Evolutionary conservation across 2,113 vertebrate species (phyloP), one percentile per base, ranked within the genome.

Genomic region (Uropsilus gracilis): DNA sequence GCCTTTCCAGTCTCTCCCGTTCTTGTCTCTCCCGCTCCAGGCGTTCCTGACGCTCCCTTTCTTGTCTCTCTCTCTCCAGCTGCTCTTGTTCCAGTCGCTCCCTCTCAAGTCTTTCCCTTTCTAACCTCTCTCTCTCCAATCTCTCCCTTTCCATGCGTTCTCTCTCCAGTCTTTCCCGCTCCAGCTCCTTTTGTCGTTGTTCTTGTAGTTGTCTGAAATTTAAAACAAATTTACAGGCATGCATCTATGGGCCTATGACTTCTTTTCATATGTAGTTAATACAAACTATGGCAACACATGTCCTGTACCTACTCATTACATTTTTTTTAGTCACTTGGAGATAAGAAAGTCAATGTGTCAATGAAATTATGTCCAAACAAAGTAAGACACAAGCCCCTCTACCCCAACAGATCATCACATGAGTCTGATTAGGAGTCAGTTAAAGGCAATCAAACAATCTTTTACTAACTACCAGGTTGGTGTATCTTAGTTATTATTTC

Each of bases 361-460:
- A 98, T 98, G 96, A 99, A 99, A 0, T 97, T 95, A 96, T 99
- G 99, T 34, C 99, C 99, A 0, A 99, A 99, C 6, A 99, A 98
- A 46, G 99, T 97, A 64, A 99, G 99, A n/a, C n/a, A n/a, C n/a
- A n/a, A 93, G 80, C 26, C n/a, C 72, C 57, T 12, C 12, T 48
- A 99, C 99, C 0, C 99, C 99, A 99, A 99, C 99, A 99, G 99
- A n/a, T n/a, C 99, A 99, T 99, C 48, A 99, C 99, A 13, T 99
- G 99, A 99, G 99, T 99, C 89, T 99, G 99, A 97, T 98, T 99
- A 0, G 99, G 98, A 30, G 99, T 98, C 98, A 99, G 98, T 13
- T 98, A 97, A 99, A 99, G 0, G 99, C 99, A 97, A 99, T n/a
- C n/a, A n/a, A n/a, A n/a, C n/a, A n/a, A n/a, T n/a, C n/a, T n/a